Base-by-base conservation (phyloP, 1,140 invertebrate species). In the Leptopilina clavipes region DNA sequence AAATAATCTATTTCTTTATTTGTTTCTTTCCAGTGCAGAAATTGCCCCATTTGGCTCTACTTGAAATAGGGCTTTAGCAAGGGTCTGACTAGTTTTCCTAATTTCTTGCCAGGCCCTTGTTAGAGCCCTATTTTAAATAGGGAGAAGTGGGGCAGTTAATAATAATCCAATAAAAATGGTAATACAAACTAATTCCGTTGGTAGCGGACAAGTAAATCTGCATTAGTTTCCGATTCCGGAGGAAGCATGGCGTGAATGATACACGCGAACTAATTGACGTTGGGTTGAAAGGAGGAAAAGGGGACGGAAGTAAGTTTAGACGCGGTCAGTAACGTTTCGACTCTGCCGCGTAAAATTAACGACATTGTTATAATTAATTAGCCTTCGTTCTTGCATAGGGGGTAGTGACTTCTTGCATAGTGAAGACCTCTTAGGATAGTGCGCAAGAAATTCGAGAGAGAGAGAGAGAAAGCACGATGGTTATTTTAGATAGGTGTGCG, bases 311-410 rank as follows among this genome's bases (percentile, higher is more conserved):
- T 81, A 82, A 83, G 76, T 81, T 74, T 82, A 85, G 79, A 79
- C 75, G 80, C 86, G 88, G 89, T 89, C 87, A 87, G 87, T 88
- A 89, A 86, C 85, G 84, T 88, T 89, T 89, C 87, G 86, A 87
- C 83, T 89, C 87, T 84, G 82, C 83, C 86, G 87, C 88, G 87
- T 88, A 85, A 86, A 90, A 88, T 89, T 90, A 90, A 90, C 85
- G 87, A 89, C 88, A 89, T 89, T 90, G 88, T 90, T 90, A 87
- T 89, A 89, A 89, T 90, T 90, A 89, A 90, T 90, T 90, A 89
- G 85, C 78, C 79, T 71, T 78, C 82, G 74, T 79, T 82, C 71
- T 73, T 79, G 76, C 78, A 78, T 40, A 40, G 37, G 70, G 72
- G 72, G 25, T 31, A 31, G n/a, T n/a, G n/a, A n/a, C n/a, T n/a